phyloP scores from a whole-genome alignment of 35 echinoderm and acorn worm genomes.

The Holothuria glaberrima region DNA sequence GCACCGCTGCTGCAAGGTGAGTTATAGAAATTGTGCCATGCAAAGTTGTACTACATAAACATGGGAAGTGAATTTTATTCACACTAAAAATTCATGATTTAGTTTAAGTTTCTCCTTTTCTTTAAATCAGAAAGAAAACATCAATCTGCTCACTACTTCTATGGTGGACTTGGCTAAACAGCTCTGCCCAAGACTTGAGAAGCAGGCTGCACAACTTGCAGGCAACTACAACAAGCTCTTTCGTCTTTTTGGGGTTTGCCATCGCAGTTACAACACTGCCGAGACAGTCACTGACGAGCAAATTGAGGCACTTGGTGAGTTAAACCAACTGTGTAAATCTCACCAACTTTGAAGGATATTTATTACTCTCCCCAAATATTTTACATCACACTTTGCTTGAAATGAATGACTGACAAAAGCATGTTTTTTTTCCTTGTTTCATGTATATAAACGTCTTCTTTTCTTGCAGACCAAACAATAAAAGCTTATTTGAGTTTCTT shows the following conservation, averaged over 20 bases:
- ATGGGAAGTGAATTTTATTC: too few relatives aligned
- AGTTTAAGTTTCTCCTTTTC: too few relatives aligned
- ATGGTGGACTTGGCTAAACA: too few relatives aligned
- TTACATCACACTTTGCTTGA: too few relatives aligned
- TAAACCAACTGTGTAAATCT: background rate
- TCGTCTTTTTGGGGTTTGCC: background rate
- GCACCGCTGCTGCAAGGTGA: too few relatives aligned
- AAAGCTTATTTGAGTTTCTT: background rate
- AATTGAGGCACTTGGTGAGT: background rate
- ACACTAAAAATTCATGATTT: background rate
- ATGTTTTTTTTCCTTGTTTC: background rate
- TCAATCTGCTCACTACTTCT: too few relatives aligned
- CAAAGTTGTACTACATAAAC: background rate
- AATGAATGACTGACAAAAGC: too few relatives aligned
- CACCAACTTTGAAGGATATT: too few relatives aligned
- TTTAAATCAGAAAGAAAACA: too few relatives aligned
- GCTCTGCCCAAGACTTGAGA: too few relatives aligned
- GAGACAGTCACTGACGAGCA: background rate
- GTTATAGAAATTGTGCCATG: background rate
- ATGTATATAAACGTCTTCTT: background rate
- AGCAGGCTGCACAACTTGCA: background rate
- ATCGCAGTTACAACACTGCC: background rate
- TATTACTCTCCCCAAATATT: too few relatives aligned
- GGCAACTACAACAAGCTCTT: background rate
- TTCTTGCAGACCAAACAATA: constrained; percentile 38